A percentile compares a stretch with the other conserved stretches of the same genome.
These are phyloP conservation scores for Pogonocherus hispidulus DNA, from an alignment of 2,888 invertebrate species.

Conservation along the genomic window DNA sequence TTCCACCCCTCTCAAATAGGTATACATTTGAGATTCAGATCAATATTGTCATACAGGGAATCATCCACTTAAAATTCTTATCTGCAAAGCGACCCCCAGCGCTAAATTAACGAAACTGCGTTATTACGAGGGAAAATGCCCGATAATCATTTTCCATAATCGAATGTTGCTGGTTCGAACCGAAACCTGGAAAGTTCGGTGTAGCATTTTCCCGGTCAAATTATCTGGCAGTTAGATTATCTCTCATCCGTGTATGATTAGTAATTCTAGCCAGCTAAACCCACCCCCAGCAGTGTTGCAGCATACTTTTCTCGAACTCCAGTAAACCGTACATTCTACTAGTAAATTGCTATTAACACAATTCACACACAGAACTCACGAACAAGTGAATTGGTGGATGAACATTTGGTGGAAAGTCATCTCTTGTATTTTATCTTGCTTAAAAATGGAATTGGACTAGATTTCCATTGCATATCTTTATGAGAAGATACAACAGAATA, in stretches of 20 bases:
- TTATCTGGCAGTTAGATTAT: slow-evolving; percentile 24
- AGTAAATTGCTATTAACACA: slow-evolving; percentile 11
- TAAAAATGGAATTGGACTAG: too few species aligned
- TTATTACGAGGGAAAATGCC: slow-evolving; percentile 5
- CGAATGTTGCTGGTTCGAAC: slow-evolving; percentile 2
- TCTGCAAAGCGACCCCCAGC: background rate
- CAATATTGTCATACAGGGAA: background rate
- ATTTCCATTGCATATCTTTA: too few species aligned
- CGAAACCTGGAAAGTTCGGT: slow-evolving; percentile 14
- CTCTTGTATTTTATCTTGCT: too few species aligned
- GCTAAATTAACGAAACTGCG: slow-evolving; percentile 5
- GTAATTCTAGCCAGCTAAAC: slow-evolving; percentile 5
- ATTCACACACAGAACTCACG: background rate
- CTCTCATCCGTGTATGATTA: slow-evolving; percentile 18
- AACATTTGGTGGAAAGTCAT: too few species aligned
- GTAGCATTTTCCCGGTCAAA: slow-evolving; percentile 15
- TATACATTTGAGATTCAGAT: background rate
- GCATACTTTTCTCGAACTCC: slow-evolving; percentile 3
- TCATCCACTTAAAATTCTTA: background rate
- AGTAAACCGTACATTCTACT: background rate
- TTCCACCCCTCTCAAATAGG: too few species aligned
- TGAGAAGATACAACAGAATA: too few species aligned
- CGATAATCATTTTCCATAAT: slow-evolving; percentile 21
- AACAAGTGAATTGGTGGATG: background rate
- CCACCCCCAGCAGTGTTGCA: background rate